Conservation (phyloP, 1,140 invertebrate species). For the Copidosoma floridanum region DNA sequence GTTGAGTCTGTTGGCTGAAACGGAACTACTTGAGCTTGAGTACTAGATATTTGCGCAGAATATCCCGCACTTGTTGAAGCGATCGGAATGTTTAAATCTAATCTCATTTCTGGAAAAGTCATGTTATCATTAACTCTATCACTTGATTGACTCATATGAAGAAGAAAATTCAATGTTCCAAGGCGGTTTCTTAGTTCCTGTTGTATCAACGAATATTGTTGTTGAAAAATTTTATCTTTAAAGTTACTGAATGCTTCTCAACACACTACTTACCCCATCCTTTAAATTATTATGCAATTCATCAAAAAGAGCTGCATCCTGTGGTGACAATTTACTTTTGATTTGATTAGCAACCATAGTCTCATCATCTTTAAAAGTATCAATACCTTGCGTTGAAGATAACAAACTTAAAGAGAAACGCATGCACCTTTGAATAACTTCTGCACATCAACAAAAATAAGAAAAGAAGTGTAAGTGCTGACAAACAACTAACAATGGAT, state of each 20-base stretch:
- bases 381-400: conserved; percentile 45
- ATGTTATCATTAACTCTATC: conserved; percentile 44
- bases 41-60: conserved; percentile 36
- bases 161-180: conserved; percentile 44
- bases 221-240: not conserved
- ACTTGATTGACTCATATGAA: conserved; percentile 39
- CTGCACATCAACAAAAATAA: conserved; percentile 15
- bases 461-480: not conserved
- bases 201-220: conserved; percentile 27
- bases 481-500: not conserved
- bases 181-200: conserved; percentile 47
- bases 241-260: too few relatives aligned
- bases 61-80: conserved; percentile 50
- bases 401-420: conserved; percentile 47
- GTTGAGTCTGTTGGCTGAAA: conserved; percentile 36
- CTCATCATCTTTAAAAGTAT: conserved; percentile 50
- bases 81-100: conserved; percentile 38
- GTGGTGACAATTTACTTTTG: conserved; percentile 44
- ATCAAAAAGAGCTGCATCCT: conserved; percentile 46
- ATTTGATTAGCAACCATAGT: conserved; percentile 43
- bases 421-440: conserved; percentile 28
- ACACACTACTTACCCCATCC: conserved; percentile 40
- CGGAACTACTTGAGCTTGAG: conserved; percentile 40
- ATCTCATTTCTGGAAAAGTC: conserved; percentile 43
- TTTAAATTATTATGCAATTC: conserved; percentile 51